Evolutionary conservation across 2,113 vertebrate species (phyloP).

Genomic region (Embiotoca jacksoni): DNA sequence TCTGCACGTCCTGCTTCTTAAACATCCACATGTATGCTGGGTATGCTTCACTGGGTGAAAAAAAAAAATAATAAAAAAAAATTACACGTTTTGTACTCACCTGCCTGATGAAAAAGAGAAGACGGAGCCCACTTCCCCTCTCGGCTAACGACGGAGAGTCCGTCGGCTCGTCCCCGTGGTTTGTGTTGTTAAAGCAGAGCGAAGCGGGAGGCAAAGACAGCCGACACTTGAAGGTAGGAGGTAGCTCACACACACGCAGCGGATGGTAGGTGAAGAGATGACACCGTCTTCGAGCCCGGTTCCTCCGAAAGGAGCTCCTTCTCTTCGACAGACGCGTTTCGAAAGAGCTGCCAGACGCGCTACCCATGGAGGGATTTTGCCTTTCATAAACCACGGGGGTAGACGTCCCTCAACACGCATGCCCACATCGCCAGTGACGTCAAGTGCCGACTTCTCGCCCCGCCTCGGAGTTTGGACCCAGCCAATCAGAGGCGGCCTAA

Average conservation of each 20-base stretch:
- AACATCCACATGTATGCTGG: neutral
- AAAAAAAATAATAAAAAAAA: neutral
- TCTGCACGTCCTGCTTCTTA: neutral
- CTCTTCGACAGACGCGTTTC: neutral
- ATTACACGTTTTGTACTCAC: conserved; percentile 58
- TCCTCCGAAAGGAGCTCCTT: neutral
- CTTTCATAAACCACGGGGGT: conserved; percentile 76
- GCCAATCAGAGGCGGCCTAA: conserved; percentile 42
- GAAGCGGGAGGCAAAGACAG: neutral
- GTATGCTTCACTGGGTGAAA: neutral
- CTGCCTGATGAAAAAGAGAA: conserved; percentile 64
- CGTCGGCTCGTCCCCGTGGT: conserved; percentile 53
- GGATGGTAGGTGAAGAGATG: neutral
- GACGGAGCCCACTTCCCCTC: conserved; percentile 63
- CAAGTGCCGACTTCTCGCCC: neutral
- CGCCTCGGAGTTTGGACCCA: conserved; percentile 5
- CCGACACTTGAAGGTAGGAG: neutral
- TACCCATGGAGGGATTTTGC: conserved; percentile 20
- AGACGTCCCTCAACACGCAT: conserved; percentile 57
- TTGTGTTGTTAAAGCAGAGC: conserved; percentile 23
- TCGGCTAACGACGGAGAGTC: conserved; percentile 46
- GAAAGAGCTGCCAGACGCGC: neutral
- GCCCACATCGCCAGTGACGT: conserved; percentile 49
- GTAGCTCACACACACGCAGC: neutral
- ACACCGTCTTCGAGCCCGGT: neutral